phyloP scores from a whole-genome alignment of 2,888 invertebrate species.

The Cyclophora albipunctata region DNA sequence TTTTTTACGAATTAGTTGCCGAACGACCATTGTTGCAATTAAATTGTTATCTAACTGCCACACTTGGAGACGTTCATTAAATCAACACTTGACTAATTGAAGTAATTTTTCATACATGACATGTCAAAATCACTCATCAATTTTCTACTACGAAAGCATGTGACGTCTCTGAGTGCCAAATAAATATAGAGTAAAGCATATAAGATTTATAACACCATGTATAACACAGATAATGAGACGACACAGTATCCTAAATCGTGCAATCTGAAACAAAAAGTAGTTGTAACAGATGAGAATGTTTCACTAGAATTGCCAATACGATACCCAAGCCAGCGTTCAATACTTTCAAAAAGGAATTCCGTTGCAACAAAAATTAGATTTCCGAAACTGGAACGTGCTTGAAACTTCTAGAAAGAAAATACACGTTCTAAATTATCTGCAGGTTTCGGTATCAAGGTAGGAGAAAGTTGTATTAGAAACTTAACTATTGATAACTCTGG shows the following conservation, averaged over 20 bases:
- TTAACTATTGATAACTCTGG: constrained; percentile 5
- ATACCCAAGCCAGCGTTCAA: constrained; percentile 34
- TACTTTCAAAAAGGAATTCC: constrained; percentile 64
- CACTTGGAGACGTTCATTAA: too few relatives aligned
- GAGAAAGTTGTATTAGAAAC: constrained; percentile 4
- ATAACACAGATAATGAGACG: background rate
- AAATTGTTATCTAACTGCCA: too few relatives aligned
- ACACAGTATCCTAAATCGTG: constrained; percentile 1
- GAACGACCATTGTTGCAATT: too few relatives aligned
- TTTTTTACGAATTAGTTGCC: too few relatives aligned
- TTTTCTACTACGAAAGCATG: too few relatives aligned
- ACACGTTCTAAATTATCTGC: constrained; percentile 16
- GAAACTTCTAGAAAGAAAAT: constrained; percentile 20
- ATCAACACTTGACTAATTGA: too few relatives aligned
- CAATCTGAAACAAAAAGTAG: constrained; percentile 5
- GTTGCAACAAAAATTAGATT: constrained; percentile 63
- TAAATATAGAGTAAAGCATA: too few relatives aligned
- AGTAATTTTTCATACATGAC: too few relatives aligned
- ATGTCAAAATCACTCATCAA: too few relatives aligned
- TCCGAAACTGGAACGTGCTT: constrained; percentile 62
- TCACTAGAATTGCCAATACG: constrained; percentile 55
- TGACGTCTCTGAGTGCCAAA: too few relatives aligned
- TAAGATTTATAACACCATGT: too few relatives aligned
- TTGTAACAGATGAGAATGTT: constrained; percentile 24
- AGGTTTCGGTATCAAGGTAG: constrained; percentile 8